phyloP scores from a whole-genome alignment of 2,113 vertebrate species.

The Triplophysa siluroides region DNA sequence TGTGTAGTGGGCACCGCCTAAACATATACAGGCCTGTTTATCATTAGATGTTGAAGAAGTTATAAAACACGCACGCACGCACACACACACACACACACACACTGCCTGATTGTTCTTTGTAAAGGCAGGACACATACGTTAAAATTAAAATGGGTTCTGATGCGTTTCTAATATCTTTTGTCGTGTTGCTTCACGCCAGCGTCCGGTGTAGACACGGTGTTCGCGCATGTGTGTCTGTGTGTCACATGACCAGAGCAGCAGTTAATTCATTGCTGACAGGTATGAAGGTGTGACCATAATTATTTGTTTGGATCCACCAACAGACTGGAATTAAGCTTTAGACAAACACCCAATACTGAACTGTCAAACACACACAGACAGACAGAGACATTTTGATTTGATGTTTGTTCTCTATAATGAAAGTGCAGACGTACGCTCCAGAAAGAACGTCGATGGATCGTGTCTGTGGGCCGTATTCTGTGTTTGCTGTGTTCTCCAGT shows the following conservation, averaged over 20 bases:
- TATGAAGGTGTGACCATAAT: not conserved
- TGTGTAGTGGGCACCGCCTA: too few species aligned
- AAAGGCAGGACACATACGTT: not conserved
- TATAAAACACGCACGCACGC: not conserved
- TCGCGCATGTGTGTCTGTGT: not conserved
- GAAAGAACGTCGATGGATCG: constrained; percentile 84
- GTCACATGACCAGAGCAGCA: not conserved
- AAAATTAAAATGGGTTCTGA: too few species aligned
- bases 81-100: not conserved
- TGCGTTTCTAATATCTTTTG: too few species aligned
- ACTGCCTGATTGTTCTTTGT: not conserved
- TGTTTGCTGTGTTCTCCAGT: constrained; percentile 82
- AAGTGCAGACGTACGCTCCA: constrained; percentile 83
- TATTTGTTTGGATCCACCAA: not conserved
- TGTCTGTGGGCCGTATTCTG: constrained; percentile 82
- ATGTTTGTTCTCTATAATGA: not conserved
- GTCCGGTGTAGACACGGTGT: too few species aligned
- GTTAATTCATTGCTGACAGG: too few species aligned
- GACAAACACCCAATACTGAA: too few species aligned
- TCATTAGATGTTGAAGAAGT: too few species aligned
- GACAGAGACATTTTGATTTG: not conserved
- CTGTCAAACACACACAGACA: not conserved
- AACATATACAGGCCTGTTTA: too few species aligned
- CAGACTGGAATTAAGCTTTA: not conserved
- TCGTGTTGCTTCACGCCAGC: too few species aligned